Evolutionary conservation across 1,140 invertebrate genomes (phyloP).

Genomic region (Cotesia vestalis): DNA sequence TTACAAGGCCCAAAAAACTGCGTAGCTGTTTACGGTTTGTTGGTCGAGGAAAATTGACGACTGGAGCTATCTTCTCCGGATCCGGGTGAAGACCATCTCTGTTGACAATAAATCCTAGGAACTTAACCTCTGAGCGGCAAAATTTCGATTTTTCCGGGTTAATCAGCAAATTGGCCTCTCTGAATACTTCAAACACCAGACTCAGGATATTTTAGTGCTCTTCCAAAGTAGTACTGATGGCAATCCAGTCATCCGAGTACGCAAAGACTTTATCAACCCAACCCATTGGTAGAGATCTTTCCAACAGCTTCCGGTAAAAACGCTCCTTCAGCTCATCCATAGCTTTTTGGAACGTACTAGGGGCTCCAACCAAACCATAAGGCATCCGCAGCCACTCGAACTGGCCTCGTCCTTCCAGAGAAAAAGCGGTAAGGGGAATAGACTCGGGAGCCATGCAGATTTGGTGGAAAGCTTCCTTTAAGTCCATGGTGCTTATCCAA

Average conservation of each 20-base stretch:
- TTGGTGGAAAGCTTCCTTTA: too few species aligned
- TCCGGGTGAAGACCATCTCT: slow-evolving; percentile 4
- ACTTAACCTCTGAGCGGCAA: background rate
- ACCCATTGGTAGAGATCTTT: too few species aligned
- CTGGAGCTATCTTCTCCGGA: slow-evolving; percentile 4
- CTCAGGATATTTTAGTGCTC: background rate
- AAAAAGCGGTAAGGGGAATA: too few species aligned
- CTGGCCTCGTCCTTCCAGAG: too few species aligned
- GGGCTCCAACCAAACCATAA: too few species aligned
- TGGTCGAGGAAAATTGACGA: slow-evolving; percentile 6
- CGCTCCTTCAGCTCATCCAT: too few species aligned
- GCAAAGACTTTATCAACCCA: background rate
- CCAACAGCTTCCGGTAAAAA: too few species aligned
- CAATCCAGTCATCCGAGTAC: slow-evolving; percentile 27
- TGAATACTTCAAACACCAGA: slow-evolving; percentile 10
- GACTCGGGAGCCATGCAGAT: too few species aligned
- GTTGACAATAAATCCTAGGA: slow-evolving; percentile 3
- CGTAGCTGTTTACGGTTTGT: slow-evolving; percentile 13
- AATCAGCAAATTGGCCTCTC: background rate
- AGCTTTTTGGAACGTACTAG: too few species aligned
- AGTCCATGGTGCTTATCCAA: too few species aligned
- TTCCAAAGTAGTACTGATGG: background rate
- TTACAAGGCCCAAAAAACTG: slow-evolving; percentile 8
- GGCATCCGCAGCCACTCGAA: too few species aligned
- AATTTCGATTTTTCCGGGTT: slow-evolving; percentile 13